Percentiles rank a stretch among this genome's conserved stretches.
Evolutionary conservation across 1,140 invertebrate genomes (phyloP).

Genomic region (Pogonognathellus flavescens): DNA sequence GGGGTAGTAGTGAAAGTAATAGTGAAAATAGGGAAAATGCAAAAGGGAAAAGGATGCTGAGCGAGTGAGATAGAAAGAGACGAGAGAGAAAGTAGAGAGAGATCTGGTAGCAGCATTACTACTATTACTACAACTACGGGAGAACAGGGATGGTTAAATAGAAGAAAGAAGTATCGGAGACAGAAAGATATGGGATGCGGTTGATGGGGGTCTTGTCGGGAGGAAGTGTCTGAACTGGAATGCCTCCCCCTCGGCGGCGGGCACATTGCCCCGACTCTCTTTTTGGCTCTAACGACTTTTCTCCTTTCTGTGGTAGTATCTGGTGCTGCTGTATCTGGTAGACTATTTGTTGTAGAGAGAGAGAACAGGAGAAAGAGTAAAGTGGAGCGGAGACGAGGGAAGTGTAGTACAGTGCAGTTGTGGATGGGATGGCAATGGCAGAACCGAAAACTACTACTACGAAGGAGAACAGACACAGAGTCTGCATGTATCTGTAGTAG

Average conservation of each 20-base stretch:
- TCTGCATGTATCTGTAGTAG: no score
- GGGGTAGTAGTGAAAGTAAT: conserved; percentile 7
- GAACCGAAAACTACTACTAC: no score
- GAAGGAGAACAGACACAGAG: no score
- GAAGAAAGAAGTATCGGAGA: background rate
- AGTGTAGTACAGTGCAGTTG: background rate
- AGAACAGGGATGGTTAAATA: conserved; percentile 29
- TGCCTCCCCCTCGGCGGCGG: conserved; percentile 43
- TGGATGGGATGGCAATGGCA: no score
- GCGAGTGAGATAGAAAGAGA: background rate
- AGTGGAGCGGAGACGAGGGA: background rate
- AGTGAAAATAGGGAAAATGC: background rate
- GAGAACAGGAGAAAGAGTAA: background rate
- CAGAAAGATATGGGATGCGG: conserved; percentile 45
- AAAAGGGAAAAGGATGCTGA: conserved; percentile 13
- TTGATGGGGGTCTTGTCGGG: conserved; percentile 46
- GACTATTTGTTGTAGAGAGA: background rate
- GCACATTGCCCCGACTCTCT: conserved; percentile 50
- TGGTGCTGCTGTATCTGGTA: background rate
- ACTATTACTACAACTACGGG: background rate
- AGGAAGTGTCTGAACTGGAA: conserved; percentile 40
- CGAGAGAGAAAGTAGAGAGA: background rate
- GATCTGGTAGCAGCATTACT: no score
- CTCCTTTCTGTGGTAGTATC: background rate
- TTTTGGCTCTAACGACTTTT: background rate